Percentiles rank a stretch among this genome's conserved stretches.
Conservation (phyloP, 2,888 invertebrate species). For the Leptarthrus brevirostris region DNA sequence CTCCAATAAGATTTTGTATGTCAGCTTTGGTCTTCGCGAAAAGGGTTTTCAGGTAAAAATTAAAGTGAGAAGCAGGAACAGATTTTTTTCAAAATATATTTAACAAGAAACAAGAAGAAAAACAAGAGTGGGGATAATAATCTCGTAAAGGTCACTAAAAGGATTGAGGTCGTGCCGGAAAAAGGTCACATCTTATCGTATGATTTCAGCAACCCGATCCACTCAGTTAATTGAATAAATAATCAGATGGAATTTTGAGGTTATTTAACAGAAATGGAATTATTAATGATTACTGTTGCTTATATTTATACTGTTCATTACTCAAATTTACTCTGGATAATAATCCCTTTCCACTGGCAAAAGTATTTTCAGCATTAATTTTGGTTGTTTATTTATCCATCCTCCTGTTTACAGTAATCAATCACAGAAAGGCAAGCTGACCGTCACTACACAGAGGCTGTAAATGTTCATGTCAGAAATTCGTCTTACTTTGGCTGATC, state of each 20-base stretch:
- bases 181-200: background rate
- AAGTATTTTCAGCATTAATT: too few relatives aligned
- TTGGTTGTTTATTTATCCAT: too few relatives aligned
- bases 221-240: background rate
- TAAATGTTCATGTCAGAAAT: too few relatives aligned
- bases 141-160: background rate
- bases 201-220: background rate
- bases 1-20: background rate
- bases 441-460: too few relatives aligned
- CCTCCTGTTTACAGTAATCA: too few relatives aligned
- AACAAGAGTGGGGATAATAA: background rate
- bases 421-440: too few relatives aligned
- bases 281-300: background rate
- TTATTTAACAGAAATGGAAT: background rate
- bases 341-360: too few relatives aligned
- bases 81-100: background rate
- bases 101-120: background rate
- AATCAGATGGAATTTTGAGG: background rate
- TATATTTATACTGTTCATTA: too few relatives aligned
- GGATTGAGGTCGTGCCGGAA: background rate
- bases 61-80: background rate
- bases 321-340: too few relatives aligned
- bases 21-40: background rate
- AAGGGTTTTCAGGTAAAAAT: background rate
- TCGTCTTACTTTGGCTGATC: too few relatives aligned